A percentile compares a stretch with the other conserved stretches of the same genome.
Evolutionary conservation across 35 echinoderm and acorn worm genomes (phyloP).

Genomic region (Anneissia japonica): DNA sequence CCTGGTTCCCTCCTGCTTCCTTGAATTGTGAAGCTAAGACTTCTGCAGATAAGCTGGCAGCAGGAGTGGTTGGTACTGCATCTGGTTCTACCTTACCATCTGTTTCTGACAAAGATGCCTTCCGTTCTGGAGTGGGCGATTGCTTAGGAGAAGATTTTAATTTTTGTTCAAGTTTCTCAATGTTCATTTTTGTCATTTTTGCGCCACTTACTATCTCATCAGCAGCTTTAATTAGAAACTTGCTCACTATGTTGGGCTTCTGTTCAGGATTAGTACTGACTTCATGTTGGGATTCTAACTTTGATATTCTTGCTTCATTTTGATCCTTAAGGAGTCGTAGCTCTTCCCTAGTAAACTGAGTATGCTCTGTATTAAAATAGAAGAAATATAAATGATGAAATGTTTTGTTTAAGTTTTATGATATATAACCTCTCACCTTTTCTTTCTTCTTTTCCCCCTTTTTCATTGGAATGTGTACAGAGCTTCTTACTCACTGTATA

Average conservation of each 20-base stretch:
- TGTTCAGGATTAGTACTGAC: neutral
- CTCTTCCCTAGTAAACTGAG: conserved; percentile 6
- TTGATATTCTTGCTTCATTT: neutral
- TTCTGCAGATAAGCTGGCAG: neutral
- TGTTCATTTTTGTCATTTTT: conserved; percentile 52
- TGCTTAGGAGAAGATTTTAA: neutral
- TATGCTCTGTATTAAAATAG: too few species aligned
- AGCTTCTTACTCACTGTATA: too few species aligned
- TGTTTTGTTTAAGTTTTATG: too few species aligned
- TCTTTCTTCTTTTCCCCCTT: too few species aligned
- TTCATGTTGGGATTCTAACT: neutral
- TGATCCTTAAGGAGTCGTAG: neutral
- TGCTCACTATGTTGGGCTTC: neutral
- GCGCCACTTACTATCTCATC: conserved; percentile 60
- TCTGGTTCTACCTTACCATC: neutral
- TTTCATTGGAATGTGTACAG: too few species aligned
- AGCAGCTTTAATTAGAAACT: conserved; percentile 64
- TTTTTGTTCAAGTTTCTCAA: conserved; percentile 19
- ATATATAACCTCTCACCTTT: too few species aligned
- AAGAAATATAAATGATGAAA: too few species aligned
- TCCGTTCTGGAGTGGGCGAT: neutral
- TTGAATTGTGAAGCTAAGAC: neutral
- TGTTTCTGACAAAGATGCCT: neutral
- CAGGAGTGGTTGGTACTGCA: neutral
- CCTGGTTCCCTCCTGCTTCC: neutral